Conservation (phyloP, 2,113 vertebrate genomes). For the Erinaceus europaeus region DNA sequence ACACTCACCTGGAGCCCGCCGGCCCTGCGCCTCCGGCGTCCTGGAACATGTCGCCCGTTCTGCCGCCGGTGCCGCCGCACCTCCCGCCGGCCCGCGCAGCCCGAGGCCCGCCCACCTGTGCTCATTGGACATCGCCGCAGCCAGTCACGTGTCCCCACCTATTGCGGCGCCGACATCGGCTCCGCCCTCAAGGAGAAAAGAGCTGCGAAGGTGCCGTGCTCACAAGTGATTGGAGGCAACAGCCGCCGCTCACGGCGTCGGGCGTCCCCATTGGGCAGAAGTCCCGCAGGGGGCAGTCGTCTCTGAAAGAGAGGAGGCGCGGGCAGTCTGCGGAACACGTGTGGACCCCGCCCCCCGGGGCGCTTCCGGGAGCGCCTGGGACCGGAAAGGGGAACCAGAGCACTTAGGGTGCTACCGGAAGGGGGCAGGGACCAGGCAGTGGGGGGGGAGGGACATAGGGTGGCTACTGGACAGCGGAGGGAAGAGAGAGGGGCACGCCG, state of each 20-base stretch:
- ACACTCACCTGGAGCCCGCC: conserved; percentile 87
- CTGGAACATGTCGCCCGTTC: conserved; percentile 88
- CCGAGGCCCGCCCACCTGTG: fast-evolving
- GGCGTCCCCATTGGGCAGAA: neutral
- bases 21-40: conserved; percentile 81
- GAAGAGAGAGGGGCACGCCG: too few species aligned
- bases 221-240: neutral
- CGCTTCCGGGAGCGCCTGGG: too few species aligned
- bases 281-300: neutral
- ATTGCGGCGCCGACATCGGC: fast-evolving
- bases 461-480: too few species aligned
- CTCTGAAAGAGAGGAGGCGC: neutral
- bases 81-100: conserved; percentile 41
- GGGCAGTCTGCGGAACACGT: neutral
- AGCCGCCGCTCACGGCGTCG: fast-evolving
- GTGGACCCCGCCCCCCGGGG: too few species aligned
- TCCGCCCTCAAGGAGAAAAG: fast-evolving
- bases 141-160: neutral
- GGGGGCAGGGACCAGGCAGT: too few species aligned
- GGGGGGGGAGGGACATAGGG: too few species aligned
- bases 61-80: neutral
- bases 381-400: too few species aligned
- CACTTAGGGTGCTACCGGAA: neutral
- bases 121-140: neutral
- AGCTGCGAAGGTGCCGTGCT: fast-evolving